A percentile compares a stretch with the other conserved stretches of the same genome.
phyloP scores from a whole-genome alignment of 2,113 vertebrate species.

The Galemys pyrenaicus region DNA sequence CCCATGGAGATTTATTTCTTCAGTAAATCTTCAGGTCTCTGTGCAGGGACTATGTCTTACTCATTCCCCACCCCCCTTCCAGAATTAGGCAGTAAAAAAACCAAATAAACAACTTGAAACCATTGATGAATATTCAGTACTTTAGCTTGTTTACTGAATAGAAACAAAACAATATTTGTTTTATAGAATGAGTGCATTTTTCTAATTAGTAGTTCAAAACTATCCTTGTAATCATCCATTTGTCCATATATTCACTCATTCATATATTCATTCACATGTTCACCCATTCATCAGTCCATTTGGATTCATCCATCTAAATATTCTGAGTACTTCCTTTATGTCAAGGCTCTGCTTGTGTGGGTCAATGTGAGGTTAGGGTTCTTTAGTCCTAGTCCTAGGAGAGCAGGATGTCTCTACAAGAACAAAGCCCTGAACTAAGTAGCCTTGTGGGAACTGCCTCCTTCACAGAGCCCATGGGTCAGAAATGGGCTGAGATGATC shows the following conservation, averaged over 20 bases:
- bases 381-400: neutral
- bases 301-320: neutral
- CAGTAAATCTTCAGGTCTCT: neutral
- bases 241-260: neutral
- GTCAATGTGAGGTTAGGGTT: neutral
- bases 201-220: neutral
- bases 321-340: neutral
- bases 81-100: neutral
- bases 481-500: neutral
- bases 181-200: neutral
- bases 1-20: neutral
- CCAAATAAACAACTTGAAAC: neutral
- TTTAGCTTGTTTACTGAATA: neutral
- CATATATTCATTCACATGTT: too few species aligned
- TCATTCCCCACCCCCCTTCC: neutral
- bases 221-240: neutral
- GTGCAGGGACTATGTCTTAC: neutral
- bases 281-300: too few species aligned
- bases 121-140: neutral
- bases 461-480: neutral
- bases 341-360: neutral
- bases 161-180: neutral
- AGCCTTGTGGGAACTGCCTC: neutral
- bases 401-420: neutral
- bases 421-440: neutral